Evolutionary conservation across 1,140 invertebrate genomes (phyloP), one percentile per base, ranked within the genome.

Genomic region (Drosophila insularis): DNA sequence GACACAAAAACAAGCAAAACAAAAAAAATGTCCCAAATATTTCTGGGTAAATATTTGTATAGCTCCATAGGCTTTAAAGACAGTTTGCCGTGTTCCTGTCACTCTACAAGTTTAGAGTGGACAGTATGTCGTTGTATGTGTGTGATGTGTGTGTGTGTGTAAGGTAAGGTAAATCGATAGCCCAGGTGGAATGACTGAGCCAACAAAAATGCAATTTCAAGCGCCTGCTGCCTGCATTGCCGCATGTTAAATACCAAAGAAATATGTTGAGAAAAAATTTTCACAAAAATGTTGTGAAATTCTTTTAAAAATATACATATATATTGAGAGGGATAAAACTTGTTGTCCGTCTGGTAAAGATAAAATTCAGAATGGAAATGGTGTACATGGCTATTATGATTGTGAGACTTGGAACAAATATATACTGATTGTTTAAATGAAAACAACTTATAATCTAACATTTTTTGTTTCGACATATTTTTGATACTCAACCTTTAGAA

Each of bases 121-220:
- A 27, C 4, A 27, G 27, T 27, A 6, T 27, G 27, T 27, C 4
- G 4, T 5, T 27, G 43, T 17, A 0, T 14, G 14, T 8, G 7
- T 43, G 14, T 8, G 5, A 14, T 17, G 0, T 14, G 14, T 8
- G 7, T 43, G 14, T 8, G 5, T 21, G 13, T 46, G 8, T 17
- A 17, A 10, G 43, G 43, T 17, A 8, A 21, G 43, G 19, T 3
- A 19, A 50, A 21, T 50, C 43, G 43, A 50, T 50, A 21, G 55
- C 10, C 6, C 14, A 56, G n/a, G 8, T 43, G 37, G 58, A n/a
- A n/a, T 40, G 46, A 13, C n/a, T 55, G 60, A 63, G 56, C 65
- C 40, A 74, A 62, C 62, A 63, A 27, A 65, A 77, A 74, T 77
- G 71, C 74, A 74, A 70, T 77, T 74, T 74, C 58, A 63, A 54